These are phyloP conservation scores for Ictalurus punctatus DNA, from an alignment of 2,113 vertebrate species.

Conservation along the genomic window DNA sequence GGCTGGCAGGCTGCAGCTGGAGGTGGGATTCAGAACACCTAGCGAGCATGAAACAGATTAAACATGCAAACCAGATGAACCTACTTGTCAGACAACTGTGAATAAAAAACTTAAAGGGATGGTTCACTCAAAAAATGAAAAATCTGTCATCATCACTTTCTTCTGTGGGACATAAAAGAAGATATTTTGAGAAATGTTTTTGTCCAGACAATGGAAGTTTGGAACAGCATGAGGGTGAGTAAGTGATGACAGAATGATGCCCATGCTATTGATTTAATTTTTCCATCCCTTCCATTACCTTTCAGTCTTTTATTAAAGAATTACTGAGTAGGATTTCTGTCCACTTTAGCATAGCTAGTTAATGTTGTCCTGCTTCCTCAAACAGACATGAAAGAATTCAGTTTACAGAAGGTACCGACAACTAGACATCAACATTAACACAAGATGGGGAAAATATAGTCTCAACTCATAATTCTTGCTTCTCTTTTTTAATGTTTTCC, in stretches of 20 bases:
- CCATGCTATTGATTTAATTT: background rate
- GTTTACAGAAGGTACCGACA: background rate
- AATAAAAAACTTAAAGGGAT: background rate
- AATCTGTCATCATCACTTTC: no score
- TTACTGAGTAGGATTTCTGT: background rate
- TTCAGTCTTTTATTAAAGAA: background rate
- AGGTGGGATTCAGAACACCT: background rate
- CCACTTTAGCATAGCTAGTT: background rate
- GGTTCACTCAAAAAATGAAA: no score
- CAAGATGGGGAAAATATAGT: background rate
- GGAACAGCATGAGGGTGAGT: no score
- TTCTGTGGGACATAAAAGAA: no score
- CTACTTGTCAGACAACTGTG: background rate
- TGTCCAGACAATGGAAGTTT: no score
- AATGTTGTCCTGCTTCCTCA: background rate
- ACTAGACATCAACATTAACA: background rate
- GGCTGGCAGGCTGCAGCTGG: background rate
- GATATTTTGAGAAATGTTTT: no score
- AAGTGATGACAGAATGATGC: no score
- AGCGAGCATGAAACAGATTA: background rate
- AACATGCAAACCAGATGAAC: background rate
- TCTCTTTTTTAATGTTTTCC: background rate
- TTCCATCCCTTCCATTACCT: background rate
- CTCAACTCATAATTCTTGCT: background rate
- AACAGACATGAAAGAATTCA: background rate